phyloP scores from a whole-genome alignment of 2,888 invertebrate genomes.

The Drosophila mimetica region DNA sequence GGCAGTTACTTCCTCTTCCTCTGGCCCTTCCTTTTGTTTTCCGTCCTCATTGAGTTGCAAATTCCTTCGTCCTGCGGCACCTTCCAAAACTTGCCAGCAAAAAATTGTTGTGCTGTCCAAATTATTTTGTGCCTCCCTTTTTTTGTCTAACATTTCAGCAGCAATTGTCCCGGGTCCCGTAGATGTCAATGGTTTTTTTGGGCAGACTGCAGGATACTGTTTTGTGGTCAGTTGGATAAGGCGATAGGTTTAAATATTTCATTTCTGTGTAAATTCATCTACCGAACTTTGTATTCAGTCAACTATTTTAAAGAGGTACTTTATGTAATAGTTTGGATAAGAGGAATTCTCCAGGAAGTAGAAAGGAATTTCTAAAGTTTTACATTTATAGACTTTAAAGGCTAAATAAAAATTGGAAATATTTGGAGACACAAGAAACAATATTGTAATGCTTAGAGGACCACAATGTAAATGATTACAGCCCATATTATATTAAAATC shows the following conservation, averaged over 20 bases:
- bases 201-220: not conserved
- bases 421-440: too few species aligned
- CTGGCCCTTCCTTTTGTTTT: constrained; percentile 7
- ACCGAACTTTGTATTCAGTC: not conserved
- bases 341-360: too few species aligned
- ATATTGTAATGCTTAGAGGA: not conserved
- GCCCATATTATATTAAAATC: not conserved
- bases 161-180: constrained; percentile 24
- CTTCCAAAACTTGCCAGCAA: constrained; percentile 32
- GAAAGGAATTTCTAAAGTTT: too few species aligned
- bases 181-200: constrained; percentile 10
- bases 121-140: constrained; percentile 32
- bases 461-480: not conserved
- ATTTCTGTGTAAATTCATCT: not conserved
- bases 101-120: constrained; percentile 25
- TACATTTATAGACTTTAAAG: too few species aligned
- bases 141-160: constrained; percentile 12
- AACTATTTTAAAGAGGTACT: not conserved
- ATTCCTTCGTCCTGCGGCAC: constrained; percentile 41
- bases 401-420: too few species aligned
- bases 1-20: constrained; percentile 48
- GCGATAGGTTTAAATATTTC: not conserved
- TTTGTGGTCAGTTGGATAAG: constrained; percentile 11
- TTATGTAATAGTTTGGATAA: not conserved
- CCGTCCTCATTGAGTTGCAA: constrained; percentile 44